Evolutionary conservation across 1,140 invertebrate genomes (phyloP).

Genomic region (Scaptodrosophila lebanonensis): DNA sequence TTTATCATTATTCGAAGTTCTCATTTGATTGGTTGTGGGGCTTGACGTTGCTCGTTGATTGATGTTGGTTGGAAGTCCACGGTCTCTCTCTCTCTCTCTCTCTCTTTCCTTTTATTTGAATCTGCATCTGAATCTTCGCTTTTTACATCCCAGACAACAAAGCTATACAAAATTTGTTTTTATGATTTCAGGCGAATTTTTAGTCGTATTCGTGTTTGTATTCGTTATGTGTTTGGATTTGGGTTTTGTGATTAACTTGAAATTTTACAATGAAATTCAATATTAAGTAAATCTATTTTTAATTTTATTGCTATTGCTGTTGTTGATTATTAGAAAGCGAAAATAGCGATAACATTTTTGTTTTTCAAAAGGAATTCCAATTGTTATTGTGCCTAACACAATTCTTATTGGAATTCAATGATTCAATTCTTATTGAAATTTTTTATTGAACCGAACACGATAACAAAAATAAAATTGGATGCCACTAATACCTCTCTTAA

Average conservation of each 20-base stretch:
- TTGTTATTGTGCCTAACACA: too few species aligned
- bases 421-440: too few species aligned
- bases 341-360: slow-evolving; percentile 51
- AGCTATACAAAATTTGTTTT: slow-evolving; percentile 62
- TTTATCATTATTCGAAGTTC: slow-evolving; percentile 66
- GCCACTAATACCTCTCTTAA: too few species aligned
- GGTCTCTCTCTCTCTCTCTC: background rate
- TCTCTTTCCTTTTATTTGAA: slow-evolving; percentile 19
- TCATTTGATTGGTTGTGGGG: too few species aligned
- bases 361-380: slow-evolving; percentile 13
- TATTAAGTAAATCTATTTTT: slow-evolving; percentile 74
- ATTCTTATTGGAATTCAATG: too few species aligned
- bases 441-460: too few species aligned
- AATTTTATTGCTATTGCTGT: slow-evolving; percentile 64
- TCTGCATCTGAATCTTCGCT: background rate
- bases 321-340: slow-evolving; percentile 48
- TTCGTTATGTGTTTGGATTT: slow-evolving; percentile 1
- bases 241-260: slow-evolving; percentile 51
- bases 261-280: slow-evolving; percentile 76
- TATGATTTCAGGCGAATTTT: slow-evolving; percentile 73
- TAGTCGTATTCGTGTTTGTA: slow-evolving; percentile 15
- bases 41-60: too few species aligned
- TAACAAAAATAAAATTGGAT: too few species aligned
- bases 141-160: slow-evolving; percentile 19
- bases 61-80: too few species aligned